These are phyloP conservation scores for Taenioides sp. DNA, from an alignment of 2,797 vertebrate genomes.

Conservation along the genomic window DNA sequence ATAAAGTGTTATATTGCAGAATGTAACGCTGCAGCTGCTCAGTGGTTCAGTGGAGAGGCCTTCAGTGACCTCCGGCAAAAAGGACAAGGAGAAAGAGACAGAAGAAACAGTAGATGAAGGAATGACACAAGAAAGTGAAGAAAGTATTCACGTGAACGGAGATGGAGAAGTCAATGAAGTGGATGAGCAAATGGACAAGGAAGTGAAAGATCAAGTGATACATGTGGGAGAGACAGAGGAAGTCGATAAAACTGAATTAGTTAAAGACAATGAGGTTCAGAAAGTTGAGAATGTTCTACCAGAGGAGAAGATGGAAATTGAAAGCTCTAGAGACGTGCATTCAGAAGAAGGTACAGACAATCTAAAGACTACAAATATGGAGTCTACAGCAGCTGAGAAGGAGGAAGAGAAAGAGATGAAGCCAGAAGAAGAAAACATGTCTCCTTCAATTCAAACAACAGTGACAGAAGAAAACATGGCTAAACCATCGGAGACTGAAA, in stretches of 20 bases:
- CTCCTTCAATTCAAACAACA: background rate
- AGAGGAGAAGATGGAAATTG: background rate
- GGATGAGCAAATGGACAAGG: conserved; percentile 7
- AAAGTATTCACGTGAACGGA: conserved; percentile 57
- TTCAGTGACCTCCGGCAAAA: conserved; percentile 19
- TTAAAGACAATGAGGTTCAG: conserved; percentile 4
- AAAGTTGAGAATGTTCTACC: conserved; percentile 8
- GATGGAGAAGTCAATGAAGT: conserved; percentile 32
- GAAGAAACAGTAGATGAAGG: conserved; percentile 40
- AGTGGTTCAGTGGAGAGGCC: conserved; percentile 32
- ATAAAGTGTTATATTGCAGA: conserved; percentile 48
- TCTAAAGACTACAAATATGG: background rate
- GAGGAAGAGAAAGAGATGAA: conserved; percentile 6
- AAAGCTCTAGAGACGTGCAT: background rate
- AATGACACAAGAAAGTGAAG: conserved; percentile 8
- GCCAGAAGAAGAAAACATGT: conserved; percentile 16
- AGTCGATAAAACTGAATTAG: background rate
- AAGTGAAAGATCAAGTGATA: background rate
- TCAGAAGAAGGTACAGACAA: background rate
- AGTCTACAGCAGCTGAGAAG: background rate
- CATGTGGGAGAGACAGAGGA: background rate
- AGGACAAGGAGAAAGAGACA: conserved; percentile 34
- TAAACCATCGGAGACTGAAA: background rate
- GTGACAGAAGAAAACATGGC: background rate
- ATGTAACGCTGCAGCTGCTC: conserved; percentile 78